Evolutionary conservation across 2,797 vertebrate species (phyloP).

Genomic region (Hephaestus fuliginosus): DNA sequence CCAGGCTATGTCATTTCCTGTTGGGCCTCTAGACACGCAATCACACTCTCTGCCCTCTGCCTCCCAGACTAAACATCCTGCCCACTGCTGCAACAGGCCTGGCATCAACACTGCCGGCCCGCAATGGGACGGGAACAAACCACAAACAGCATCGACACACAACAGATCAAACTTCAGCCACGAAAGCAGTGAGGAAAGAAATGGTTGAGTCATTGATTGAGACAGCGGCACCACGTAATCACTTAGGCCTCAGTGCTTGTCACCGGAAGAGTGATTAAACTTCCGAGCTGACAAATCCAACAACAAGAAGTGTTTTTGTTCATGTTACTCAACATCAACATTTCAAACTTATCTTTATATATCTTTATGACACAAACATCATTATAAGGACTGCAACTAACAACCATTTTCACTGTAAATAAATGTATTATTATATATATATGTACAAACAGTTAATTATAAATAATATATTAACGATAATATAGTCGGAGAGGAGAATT

Average conservation of each 20-base stretch:
- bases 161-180: slow-evolving; percentile 31
- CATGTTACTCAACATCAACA: neutral
- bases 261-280: slow-evolving; percentile 1
- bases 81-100: slow-evolving; percentile 55
- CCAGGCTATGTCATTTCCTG: slow-evolving; percentile 70
- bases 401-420: neutral
- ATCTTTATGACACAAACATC: neutral
- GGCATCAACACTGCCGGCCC: slow-evolving; percentile 43
- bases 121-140: slow-evolving; percentile 19
- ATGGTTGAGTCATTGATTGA: slow-evolving; percentile 40
- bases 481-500: no score
- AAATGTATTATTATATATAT: neutral
- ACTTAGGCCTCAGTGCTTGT: neutral
- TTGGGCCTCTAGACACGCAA: slow-evolving; percentile 64
- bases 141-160: slow-evolving; percentile 30
- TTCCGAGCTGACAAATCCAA: slow-evolving; percentile 14
- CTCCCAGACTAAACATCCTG: slow-evolving; percentile 86
- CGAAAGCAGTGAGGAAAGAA: slow-evolving; percentile 18
- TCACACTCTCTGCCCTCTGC: slow-evolving; percentile 59
- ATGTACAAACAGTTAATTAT: no score
- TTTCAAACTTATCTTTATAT: neutral
- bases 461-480: no score
- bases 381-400: neutral
- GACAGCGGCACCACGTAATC: slow-evolving; percentile 16
- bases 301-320: slow-evolving; percentile 29